Evolutionary conservation across 2,888 invertebrate species (phyloP), one percentile per base, ranked within the genome.

Genomic region (Eulithis prunata): DNA sequence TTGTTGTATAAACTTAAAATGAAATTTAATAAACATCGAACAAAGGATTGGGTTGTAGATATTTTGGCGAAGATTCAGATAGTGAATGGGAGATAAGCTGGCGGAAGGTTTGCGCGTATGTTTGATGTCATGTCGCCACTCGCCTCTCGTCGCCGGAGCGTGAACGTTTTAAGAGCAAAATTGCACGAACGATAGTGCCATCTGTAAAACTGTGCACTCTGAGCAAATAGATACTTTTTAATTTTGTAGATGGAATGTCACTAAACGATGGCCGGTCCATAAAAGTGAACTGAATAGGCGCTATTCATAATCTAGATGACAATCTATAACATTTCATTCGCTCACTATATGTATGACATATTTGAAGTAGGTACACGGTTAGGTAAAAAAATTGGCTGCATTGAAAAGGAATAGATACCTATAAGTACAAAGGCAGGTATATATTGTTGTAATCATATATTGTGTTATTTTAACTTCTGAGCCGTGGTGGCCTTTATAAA

Each of bases 1-100:
- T 91, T 91, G 91, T 91, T 90, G 90, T 90, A 92, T 88, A 84
- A 90, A 91, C 86, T 86, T 91, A 91, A 93, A 93, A 93, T 93
- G 90, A 93, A 93, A 90, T 93, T 93, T 93, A 93, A 93, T 93
- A 93, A 93, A 92, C 90, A 89, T 83, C 76, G 81, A 78, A 93
- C 91, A 93, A 93, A 91, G 75, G 86, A 76, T 76, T 72, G 77
- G 82, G 80, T 84, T 87, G 89, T 86, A 88, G 90, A 91, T 89
- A 84, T 87, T 88, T 87, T 84, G 60, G 85, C 81, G 81, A 81
- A 88, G 92, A 88, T 88, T 72, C 80, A 82, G 88, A 91, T 91
- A 86, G 90, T 89, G 89, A 89, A 91, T 89, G 86, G 84, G 85
- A 90, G 92, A 93, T 92, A 91, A 91, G 91, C 92, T 88, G 86